Conservation (phyloP, 2,888 invertebrate genomes). For the Agrenia bidenticulata region DNA sequence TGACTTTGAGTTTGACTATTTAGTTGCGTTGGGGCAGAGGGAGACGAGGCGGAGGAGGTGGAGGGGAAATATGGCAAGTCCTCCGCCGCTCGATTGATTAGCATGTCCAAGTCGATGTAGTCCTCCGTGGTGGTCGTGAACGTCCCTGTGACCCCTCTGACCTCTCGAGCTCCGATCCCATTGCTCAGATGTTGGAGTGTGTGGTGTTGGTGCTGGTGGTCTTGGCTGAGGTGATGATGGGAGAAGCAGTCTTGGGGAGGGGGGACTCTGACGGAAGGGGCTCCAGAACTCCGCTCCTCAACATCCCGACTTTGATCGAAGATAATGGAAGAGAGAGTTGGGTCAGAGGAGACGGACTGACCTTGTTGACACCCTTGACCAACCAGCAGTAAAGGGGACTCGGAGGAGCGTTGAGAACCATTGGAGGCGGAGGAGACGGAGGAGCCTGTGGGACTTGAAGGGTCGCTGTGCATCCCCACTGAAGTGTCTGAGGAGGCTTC, state of each 20-base stretch:
- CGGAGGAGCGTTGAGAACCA: conserved; percentile 37
- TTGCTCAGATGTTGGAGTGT: conserved; percentile 15
- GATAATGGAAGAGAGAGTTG: conserved; percentile 4
- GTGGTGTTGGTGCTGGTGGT: conserved; percentile 11
- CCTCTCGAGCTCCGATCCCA: neutral
- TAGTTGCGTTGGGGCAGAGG: conserved; percentile 27
- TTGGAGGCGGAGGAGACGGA: conserved; percentile 48
- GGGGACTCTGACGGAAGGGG: neutral
- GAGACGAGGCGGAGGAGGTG: conserved; percentile 34
- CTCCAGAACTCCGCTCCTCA: too few relatives aligned
- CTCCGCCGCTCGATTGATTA: conserved; percentile 57
- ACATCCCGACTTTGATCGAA: too few relatives aligned
- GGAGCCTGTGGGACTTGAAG: conserved; percentile 51
- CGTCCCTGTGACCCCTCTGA: neutral
- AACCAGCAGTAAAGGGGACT: conserved; percentile 28
- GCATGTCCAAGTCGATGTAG: conserved; percentile 57
- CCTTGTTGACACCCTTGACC: conserved; percentile 32
- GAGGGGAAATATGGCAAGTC: conserved; percentile 54
- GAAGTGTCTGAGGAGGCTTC: conserved; percentile 54
- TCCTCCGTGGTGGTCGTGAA: conserved; percentile 55
- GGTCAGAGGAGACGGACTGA: conserved; percentile 31
- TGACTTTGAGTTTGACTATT: conserved; percentile 44
- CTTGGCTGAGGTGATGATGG: conserved; percentile 6
- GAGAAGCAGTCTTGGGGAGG: neutral
- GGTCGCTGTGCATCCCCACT: conserved; percentile 50